Evolutionary conservation across 2,888 invertebrate genomes (phyloP).

Genomic region (Andrena trimmerana): DNA sequence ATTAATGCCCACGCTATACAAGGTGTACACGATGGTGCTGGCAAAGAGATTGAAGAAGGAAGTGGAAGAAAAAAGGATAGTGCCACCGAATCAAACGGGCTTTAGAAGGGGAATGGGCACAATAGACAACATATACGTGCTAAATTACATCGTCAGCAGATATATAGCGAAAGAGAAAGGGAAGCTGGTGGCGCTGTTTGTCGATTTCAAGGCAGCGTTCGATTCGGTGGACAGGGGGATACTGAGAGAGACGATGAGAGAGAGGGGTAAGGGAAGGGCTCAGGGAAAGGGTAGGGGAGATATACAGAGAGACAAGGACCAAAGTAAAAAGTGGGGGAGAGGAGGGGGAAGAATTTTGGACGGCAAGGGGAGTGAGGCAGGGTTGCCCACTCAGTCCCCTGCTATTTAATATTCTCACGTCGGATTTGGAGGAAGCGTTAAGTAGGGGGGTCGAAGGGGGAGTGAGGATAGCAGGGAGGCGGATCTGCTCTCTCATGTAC

Average conservation of each 20-base stretch:
- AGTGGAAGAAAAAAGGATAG: background rate
- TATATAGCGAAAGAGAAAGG: background rate
- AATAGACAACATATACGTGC: no score
- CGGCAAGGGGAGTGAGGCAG: no score
- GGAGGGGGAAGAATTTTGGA: no score
- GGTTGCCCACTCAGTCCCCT: no score
- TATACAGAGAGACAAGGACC: no score
- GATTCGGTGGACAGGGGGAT: background rate
- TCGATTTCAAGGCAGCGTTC: background rate
- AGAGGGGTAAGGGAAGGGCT: no score
- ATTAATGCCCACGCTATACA: background rate
- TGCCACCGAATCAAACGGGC: background rate
- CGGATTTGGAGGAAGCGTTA: no score
- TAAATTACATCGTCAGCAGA: background rate
- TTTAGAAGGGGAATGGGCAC: background rate
- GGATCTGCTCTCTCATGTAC: no score
- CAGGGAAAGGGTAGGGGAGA: background rate
- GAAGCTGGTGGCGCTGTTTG: background rate
- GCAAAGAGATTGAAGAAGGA: constrained; percentile 1
- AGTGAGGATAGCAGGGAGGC: no score
- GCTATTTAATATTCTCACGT: no score
- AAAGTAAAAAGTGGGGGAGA: no score
- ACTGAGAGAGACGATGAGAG: background rate
- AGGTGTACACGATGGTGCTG: background rate
- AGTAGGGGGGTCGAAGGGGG: no score